These are phyloP conservation scores for Oreonectes daqikongensis DNA, from an alignment of 2,797 vertebrate genomes.

Conservation along the genomic window DNA sequence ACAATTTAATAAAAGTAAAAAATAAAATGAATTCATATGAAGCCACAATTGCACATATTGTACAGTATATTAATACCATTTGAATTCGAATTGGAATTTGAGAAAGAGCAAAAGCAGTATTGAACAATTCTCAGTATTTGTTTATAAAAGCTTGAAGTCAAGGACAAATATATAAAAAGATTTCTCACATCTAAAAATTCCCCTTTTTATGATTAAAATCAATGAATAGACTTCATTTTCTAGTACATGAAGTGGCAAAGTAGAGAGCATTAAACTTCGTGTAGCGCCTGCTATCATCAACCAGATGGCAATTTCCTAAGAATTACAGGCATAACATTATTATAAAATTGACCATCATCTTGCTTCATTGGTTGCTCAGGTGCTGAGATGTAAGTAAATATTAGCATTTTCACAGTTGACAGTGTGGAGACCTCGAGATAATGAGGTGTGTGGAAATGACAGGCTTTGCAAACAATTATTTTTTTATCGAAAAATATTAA, in stretches of 20 bases:
- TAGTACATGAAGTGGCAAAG: not conserved
- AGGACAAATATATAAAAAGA: not conserved
- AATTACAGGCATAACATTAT: not conserved
- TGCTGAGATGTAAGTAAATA: constrained; percentile 10
- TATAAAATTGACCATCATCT: constrained; percentile 26
- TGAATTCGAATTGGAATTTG: too few relatives aligned
- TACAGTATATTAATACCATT: too few relatives aligned
- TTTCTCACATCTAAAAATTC: not conserved
- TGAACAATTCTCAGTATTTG: too few relatives aligned
- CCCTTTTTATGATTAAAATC: not conserved
- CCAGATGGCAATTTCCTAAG: constrained; percentile 4
- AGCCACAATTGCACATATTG: not conserved
- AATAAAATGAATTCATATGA: not conserved
- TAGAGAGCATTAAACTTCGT: not conserved
- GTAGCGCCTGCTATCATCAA: not conserved
- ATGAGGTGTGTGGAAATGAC: constrained; percentile 35
- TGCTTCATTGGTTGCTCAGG: not conserved
- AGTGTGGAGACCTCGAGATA: constrained; percentile 15
- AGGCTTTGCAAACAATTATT: constrained; percentile 20
- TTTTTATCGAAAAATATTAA: not conserved
- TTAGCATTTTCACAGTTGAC: constrained; percentile 10
- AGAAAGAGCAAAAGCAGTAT: too few relatives aligned
- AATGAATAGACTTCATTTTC: not conserved
- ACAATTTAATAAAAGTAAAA: too few relatives aligned
- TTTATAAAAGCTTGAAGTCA: too few relatives aligned